Evolutionary conservation across 2,113 vertebrate species (phyloP).

Genomic region (Aleadryas rufinucha): DNA sequence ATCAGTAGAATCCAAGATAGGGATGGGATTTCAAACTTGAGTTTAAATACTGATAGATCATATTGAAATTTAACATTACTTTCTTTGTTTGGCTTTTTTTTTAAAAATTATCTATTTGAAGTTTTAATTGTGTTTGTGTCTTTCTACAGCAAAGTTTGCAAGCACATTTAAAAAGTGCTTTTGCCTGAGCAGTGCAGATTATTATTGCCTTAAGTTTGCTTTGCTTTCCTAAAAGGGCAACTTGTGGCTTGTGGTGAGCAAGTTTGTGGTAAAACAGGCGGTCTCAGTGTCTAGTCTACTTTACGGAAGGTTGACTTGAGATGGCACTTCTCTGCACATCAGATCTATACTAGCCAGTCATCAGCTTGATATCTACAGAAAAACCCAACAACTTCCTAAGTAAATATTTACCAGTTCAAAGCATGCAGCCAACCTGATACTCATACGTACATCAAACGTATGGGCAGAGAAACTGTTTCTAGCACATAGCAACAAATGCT

Average conservation of each 20-base stretch:
- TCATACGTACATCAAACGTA: background rate
- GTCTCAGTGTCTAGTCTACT: rapidly evolving
- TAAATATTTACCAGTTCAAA: background rate
- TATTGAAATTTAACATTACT: background rate
- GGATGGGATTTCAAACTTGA: background rate
- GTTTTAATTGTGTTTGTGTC: background rate
- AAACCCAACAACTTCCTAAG: background rate
- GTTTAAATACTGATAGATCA: background rate
- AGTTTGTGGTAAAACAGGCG: background rate
- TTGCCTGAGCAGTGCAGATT: background rate
- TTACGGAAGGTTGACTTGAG: background rate
- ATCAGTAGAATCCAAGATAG: background rate
- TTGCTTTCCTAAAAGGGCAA: background rate
- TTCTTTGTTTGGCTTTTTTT: background rate
- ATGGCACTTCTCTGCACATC: background rate
- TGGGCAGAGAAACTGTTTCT: background rate
- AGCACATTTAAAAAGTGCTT: background rate
- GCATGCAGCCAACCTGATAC: background rate
- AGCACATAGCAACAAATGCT: background rate
- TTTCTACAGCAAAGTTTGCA: background rate
- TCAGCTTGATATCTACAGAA: background rate
- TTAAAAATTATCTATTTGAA: background rate
- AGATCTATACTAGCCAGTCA: background rate
- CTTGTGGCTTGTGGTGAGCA: background rate
- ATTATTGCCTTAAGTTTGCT: background rate